Base-by-base conservation (phyloP, 2,113 vertebrate genomes). In the Oryzias melastigma region DNA sequence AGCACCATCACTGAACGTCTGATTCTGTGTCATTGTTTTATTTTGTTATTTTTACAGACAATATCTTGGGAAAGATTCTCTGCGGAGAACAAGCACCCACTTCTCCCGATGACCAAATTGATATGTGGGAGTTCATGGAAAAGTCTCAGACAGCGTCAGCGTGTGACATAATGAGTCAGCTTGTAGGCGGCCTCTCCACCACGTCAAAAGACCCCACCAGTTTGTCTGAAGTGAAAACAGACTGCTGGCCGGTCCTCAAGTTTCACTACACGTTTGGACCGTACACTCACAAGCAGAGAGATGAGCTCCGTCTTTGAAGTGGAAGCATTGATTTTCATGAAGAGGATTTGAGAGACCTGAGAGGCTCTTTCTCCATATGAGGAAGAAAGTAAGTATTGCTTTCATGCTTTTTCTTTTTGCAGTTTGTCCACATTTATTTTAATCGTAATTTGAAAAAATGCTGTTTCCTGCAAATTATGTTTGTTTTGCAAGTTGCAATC, bases 81-180 rank as follows among this genome's bases (percentile, higher is more conserved):
- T 43, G 14, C 1, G 58, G 64, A 54, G 71, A 81, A 83, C 73
- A 81, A 80, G 76, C 60, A n/a, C 80, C 82, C 77, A 83, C 83
- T 81, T 73, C 77, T 71, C 62, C 54, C 71, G 81, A 87, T n/a
- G 70, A 73, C 58, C 65, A 81, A 77, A 77, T 55, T 69, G 70
- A 85, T 70, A 64, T n/a, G 85, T 84, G 79, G 85, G 84, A 84
- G 87, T 88, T 82, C 64, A 66, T 85, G 83, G 80, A 76, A 81
- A 77, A 78, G 71, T 83, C 73, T 84, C 74, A 82, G 82, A 85
- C 77, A 58, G 77, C 78, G 64, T 87, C 85, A 82, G 68, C 55
- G 75, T 78, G 84, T 83, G 80, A 86, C 80, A 82, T 81, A 59
- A 80, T 88, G 86, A 90, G 66, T 90, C 86, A 88, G 86, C 82